Base-by-base conservation (phyloP, 2,113 vertebrate species). In the Hippocampus mohnikei region DNA sequence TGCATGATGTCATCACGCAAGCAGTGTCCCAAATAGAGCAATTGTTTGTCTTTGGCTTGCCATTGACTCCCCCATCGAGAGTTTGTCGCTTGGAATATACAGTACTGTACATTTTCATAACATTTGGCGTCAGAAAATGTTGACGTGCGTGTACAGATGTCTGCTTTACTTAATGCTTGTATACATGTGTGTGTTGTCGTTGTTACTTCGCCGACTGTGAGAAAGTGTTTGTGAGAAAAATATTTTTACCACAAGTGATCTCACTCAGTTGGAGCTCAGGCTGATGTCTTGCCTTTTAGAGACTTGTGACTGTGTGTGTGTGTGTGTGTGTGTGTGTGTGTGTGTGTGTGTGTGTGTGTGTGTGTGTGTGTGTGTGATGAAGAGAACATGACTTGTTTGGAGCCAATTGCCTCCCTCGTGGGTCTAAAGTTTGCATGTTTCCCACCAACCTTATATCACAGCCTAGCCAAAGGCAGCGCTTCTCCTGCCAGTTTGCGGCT, bases 231-330 rank as follows among this genome's bases (percentile, higher is more conserved):
- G 77, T 88, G 87, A 89, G 83, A 87, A 85, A 74, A 74, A 61
- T 80, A 81, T 86, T 87, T 90, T 86, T 84, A 88, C 78, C 81
- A 80, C 79, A 88, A 84, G 23, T 89, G 86, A 89, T 80, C 85
- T 90, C 89, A 90, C 56, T 50, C 73, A 72, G 67, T 75, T 73
- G 79, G 85, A 86, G 77, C 78, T 82, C 75, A 64, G 59, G 71
- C 77, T 76, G 78, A 84, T 84, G 81, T 37, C 48, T 83, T 74
- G 63, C 42, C 82, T 61, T 61, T 61, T 61, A 61, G 59, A 61
- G 59, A 61, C 59, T 61, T 61, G 13, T 62, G 42, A 53, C 60
- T 65, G 12, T 13, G 2, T 40, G 44, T 74, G 72, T 42, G 37
- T 42, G 6, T n/a, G 5, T 55, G n/a, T 50, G 69, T 76, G 58